Conservation (phyloP, 2,888 invertebrate genomes). For the Trissonchulus sp. region DNA sequence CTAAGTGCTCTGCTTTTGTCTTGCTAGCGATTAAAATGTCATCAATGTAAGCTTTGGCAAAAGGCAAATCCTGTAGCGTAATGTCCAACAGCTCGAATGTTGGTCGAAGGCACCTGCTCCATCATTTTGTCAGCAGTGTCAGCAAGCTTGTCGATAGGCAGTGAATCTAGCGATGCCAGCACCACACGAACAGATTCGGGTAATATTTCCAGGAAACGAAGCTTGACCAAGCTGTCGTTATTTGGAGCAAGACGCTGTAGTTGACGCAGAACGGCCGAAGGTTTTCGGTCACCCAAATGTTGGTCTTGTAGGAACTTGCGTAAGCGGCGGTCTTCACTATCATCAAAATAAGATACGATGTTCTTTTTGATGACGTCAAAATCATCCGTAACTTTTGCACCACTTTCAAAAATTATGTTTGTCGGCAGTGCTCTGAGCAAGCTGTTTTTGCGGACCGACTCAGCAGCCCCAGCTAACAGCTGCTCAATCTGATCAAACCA, state of each 20-base stretch:
- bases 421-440: constrained; percentile 11
- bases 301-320: constrained; percentile 19
- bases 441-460: background rate
- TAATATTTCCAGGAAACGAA: constrained; percentile 22
- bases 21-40: constrained; percentile 34
- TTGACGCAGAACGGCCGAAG: constrained; percentile 9
- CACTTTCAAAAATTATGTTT: background rate
- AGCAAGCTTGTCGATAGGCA: constrained; percentile 11
- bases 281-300: constrained; percentile 7
- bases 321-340: constrained; percentile 12
- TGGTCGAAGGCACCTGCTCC: background rate
- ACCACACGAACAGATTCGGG: constrained; percentile 11
- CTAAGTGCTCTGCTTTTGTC: constrained; percentile 35
- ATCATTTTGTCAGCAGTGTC: constrained; percentile 25
- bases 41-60: constrained; percentile 38
- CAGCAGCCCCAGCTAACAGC: background rate
- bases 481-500: constrained; percentile 14
- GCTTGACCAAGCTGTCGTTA: background rate
- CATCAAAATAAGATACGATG: constrained; percentile 9
- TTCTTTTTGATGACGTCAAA: constrained; percentile 5
- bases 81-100: constrained; percentile 30
- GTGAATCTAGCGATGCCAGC: background rate
- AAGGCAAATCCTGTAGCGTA: constrained; percentile 35
- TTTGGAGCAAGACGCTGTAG: constrained; percentile 12
- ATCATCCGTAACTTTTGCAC: background rate